phyloP scores from a whole-genome alignment of 2,888 invertebrate genomes.

The Eupithecia centaureata region DNA sequence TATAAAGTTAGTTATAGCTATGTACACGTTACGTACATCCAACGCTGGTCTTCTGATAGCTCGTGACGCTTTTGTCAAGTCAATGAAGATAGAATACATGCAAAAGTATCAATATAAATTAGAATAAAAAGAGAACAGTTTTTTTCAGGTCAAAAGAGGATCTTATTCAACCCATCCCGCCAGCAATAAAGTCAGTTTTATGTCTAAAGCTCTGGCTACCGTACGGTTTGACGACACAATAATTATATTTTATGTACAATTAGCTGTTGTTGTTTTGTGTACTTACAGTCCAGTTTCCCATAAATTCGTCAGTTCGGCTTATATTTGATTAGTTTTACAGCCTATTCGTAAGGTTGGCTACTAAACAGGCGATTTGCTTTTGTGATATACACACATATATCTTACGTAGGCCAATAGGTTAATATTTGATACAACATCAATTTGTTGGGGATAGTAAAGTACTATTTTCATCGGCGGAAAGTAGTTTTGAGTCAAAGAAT shows the following conservation, averaged over 20 bases:
- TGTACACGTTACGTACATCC: no score
- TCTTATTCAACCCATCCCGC: not conserved
- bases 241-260: constrained; percentile 51
- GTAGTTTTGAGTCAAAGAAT: no score
- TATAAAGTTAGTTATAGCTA: no score
- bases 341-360: constrained; percentile 49
- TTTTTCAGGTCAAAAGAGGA: not conserved
- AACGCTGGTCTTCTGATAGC: no score
- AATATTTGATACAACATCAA: no score
- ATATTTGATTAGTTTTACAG: constrained; percentile 52
- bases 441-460: no score
- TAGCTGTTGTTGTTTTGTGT: constrained; percentile 46
- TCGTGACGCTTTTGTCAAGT: no score
- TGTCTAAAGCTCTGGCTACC: constrained; percentile 38
- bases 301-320: constrained; percentile 51
- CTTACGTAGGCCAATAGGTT: no score
- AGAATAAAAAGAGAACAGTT: no score
- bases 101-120: no score
- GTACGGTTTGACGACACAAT: constrained; percentile 47
- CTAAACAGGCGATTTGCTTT: constrained; percentile 34
- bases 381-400: no score
- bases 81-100: no score
- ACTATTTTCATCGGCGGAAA: not conserved
- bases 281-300: constrained; percentile 44
- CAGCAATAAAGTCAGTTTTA: constrained; percentile 29